Conservation (phyloP, 2,113 vertebrate genomes). For the Noctilio leporinus region DNA sequence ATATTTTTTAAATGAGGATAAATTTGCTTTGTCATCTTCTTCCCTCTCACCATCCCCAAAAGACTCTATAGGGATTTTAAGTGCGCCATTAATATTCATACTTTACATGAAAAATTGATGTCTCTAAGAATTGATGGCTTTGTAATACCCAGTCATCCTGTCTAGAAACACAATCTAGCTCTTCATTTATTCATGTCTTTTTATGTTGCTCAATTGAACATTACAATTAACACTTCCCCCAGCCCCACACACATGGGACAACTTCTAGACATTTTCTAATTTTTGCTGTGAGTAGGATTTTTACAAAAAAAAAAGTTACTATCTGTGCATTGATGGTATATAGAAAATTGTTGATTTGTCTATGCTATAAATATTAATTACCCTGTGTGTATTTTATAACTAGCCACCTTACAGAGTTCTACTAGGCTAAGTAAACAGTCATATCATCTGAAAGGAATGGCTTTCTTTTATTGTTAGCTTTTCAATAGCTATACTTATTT, state of each 20-base stretch:
- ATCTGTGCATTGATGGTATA: background rate
- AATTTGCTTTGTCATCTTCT: background rate
- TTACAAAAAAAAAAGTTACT: background rate
- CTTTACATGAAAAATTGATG: slow-evolving; percentile 54
- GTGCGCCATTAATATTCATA: background rate
- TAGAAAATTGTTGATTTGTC: background rate
- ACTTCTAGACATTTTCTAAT: background rate
- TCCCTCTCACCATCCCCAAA: background rate
- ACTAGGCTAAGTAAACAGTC: background rate
- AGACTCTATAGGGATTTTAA: background rate
- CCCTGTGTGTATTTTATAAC: background rate
- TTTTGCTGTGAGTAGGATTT: background rate
- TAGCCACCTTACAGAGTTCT: background rate
- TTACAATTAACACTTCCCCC: background rate
- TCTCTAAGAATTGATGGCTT: slow-evolving; percentile 40
- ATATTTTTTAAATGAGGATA: slow-evolving; percentile 11
- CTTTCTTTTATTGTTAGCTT: background rate
- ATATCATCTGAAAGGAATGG: background rate
- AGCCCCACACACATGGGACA: background rate
- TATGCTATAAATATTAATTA: background rate
- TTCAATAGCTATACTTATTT: background rate
- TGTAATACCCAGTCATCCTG: background rate
- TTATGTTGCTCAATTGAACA: background rate
- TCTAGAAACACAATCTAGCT: background rate
- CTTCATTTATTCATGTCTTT: slow-evolving; percentile 36